Base-by-base conservation (phyloP, 2,113 vertebrate genomes). In the Leucosticte australis region DNA sequence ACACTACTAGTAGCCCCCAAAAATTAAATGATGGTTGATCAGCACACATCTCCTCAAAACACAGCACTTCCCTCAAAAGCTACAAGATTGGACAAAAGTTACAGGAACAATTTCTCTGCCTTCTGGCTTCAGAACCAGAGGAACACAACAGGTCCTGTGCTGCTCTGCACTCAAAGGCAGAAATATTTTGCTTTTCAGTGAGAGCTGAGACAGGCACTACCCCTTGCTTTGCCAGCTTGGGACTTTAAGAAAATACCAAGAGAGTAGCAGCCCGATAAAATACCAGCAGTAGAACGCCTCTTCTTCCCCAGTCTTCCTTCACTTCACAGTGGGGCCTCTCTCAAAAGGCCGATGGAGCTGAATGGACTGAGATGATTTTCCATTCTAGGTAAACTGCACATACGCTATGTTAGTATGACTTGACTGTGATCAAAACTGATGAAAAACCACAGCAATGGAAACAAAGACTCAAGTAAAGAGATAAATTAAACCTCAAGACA, bases 391-490 rank as follows among this genome's bases (percentile, higher is more conserved):
- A 90, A 59, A 55, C 59, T 52, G 55, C 44, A 55, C 3, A 0
- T 78, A 77, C 13, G 2, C 62, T 65, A 2, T 41, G 52, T 65
- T 68, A 70, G n/a, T 14, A n/a, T 23, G 44, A 59, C 41, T 65
- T 41, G 23, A 67, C 68, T 28, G 62, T 26, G 39, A 89, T 37
- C 47, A 84, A 91, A 92, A 68, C 28, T 6, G 11, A 63, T 14
- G 44, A 70, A 90, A 91, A 95, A 62, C 13, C 46, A 94, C 14
- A 37, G 39, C 52, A 64, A 15, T 50, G 37, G 84, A 95, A 97
- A 92, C 71, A 79, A 86, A 96, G 67, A 90, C 67, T 75, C 67
- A 80, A 74, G n/a, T 55, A 65, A 91, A 92, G 31, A 76, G 52
- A 83, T 49, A 90, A 94, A 92, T 23, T 3, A 94, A 96, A 83